Conservation (phyloP, 2,113 vertebrate genomes). For the Oncorhynchus masou region DNA sequence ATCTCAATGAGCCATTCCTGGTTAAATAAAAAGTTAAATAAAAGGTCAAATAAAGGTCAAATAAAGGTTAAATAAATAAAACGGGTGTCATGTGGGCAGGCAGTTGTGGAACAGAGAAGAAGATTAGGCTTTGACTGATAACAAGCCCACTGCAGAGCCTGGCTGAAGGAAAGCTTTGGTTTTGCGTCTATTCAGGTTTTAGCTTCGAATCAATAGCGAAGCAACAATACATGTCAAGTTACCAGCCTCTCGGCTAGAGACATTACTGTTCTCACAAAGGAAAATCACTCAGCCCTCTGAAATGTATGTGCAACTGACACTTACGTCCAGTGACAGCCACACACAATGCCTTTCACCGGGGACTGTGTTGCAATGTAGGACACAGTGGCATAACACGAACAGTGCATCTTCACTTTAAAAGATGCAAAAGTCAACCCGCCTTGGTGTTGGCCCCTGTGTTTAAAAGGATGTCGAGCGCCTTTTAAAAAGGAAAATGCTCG, state of each 20-base stretch:
- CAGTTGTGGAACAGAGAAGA: not conserved
- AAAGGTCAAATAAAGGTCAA: too few species aligned
- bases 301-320: not conserved
- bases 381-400: not conserved
- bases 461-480: not conserved
- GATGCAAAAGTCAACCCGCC: too few species aligned
- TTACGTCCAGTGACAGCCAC: not conserved
- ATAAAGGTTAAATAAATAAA: not conserved
- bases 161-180: not conserved
- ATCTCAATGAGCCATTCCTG: too few species aligned
- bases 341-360: not conserved
- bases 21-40: too few species aligned
- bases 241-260: not conserved
- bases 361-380: not conserved
- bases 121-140: not conserved
- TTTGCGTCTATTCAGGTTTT: not conserved
- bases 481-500: not conserved
- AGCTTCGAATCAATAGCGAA: slow-evolving; percentile 1
- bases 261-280: not conserved
- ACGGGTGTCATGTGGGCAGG: not conserved
- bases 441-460: too few species aligned
- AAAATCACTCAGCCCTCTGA: slow-evolving; percentile 1
- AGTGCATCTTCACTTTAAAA: too few species aligned
- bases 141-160: not conserved
- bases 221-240: slow-evolving; percentile 7